These are phyloP conservation scores for Xanthorhoe designata DNA, from an alignment of 2,888 invertebrate genomes.

Conservation along the genomic window DNA sequence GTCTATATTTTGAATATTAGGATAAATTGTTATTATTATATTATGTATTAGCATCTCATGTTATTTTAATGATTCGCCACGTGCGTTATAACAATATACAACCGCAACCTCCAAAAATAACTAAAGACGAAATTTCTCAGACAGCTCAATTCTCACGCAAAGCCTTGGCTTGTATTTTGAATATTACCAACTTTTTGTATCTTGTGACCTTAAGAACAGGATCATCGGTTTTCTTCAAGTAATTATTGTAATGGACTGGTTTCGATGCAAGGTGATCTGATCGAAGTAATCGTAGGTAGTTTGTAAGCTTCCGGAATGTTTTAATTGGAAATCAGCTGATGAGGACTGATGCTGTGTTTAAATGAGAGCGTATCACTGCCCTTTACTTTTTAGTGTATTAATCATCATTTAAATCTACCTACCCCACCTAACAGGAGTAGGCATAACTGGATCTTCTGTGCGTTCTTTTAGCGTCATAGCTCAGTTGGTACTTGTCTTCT, in stretches of 20 bases:
- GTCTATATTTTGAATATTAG: too few relatives aligned
- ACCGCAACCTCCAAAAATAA: slow-evolving; percentile 25
- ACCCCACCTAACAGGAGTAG: background rate
- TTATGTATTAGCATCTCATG: background rate
- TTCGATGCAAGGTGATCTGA: slow-evolving; percentile 67
- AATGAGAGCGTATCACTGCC: background rate
- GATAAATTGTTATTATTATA: background rate
- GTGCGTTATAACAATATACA: slow-evolving; percentile 18
- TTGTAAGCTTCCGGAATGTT: slow-evolving; percentile 57
- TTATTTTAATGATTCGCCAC: background rate
- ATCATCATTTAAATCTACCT: background rate
- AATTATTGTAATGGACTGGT: slow-evolving; percentile 61
- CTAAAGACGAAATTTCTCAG: slow-evolving; percentile 16
- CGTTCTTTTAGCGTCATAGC: background rate
- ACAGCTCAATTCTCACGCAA: slow-evolving; percentile 23
- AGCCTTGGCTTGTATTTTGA: slow-evolving; percentile 30
- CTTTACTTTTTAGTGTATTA: slow-evolving; percentile 4
- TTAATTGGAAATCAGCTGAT: slow-evolving; percentile 25
- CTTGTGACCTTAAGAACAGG: slow-evolving; percentile 58
- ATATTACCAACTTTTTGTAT: slow-evolving; percentile 24
- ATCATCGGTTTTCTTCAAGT: slow-evolving; percentile 56
- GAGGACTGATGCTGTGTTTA: slow-evolving; percentile 11
- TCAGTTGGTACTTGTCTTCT: background rate
- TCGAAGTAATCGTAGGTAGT: slow-evolving; percentile 45
- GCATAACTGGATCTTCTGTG: background rate